Evolutionary conservation across 2,888 invertebrate genomes (phyloP), one percentile per base, ranked within the genome.

Genomic region (Epinotia nisella): DNA sequence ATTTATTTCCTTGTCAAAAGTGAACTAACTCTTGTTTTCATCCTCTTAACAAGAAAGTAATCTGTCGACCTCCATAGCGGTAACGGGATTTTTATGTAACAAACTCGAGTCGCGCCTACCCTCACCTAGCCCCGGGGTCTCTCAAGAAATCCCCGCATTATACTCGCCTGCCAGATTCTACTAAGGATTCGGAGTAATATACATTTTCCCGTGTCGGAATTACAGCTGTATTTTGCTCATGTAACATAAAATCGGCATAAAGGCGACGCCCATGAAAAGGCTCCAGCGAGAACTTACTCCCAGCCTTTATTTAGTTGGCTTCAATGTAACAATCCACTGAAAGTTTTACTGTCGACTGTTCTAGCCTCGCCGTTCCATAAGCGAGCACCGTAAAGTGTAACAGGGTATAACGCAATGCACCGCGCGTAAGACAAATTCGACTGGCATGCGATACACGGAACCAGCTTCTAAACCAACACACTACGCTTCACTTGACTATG

Each of bases 11-110:
- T 87, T 87, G 86, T 87, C 86, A 87, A 88, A 88, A 90, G 87
- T 86, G 87, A 89, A 90, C 89, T 87, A 87, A 89, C 87, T 92
- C 91, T 90, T 92, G 91, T 91, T 91, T 90, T 90, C 87, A 91
- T 91, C 90, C 89, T 91, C 87, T 92, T 92, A 93, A 93, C 93
- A 92, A 91, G 93, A 91, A 92, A 92, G 91, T 93, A 93, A 93
- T 93, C 92, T 93, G 91, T 91, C 90, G 91, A 90, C 91, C 89
- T 89, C 86, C 88, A 88, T 88, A 85, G 90, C 90, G 91, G 91
- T 92, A 93, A 92, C 92, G 86, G 90, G 88, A 93, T 93, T 93
- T 93, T 93, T 93, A 90, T 93, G 92, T 93, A 88, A 91, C 91
- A 91, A 92, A 89, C 90, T 88, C 87, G 86, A 89, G 85, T 92